phyloP scores from a whole-genome alignment of 2,113 vertebrate species.

The Callionymus lyra region DNA sequence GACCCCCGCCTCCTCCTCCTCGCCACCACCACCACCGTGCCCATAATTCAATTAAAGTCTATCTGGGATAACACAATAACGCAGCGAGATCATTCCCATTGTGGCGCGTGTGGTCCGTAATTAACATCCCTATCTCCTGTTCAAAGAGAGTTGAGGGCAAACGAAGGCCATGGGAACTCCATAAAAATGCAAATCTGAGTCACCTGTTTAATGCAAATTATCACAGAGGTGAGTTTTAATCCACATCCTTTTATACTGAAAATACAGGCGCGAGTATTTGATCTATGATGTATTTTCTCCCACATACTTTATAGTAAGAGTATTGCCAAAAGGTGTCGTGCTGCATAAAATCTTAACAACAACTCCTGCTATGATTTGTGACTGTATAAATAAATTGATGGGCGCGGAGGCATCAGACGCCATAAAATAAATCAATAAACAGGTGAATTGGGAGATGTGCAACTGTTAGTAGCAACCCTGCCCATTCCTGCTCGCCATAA shows the following conservation, averaged over 20 bases:
- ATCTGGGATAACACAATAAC: conserved; percentile 42
- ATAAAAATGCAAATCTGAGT: conserved; percentile 64
- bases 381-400: no score
- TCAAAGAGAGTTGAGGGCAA: conserved; percentile 45
- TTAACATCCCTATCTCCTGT: conserved; percentile 55
- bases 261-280: no score
- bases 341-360: no score
- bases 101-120: conserved; percentile 44
- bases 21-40: conserved; percentile 8
- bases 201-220: conserved; percentile 53
- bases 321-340: no score
- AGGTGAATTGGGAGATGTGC: no score
- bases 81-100: conserved; percentile 50
- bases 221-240: conserved; percentile 26
- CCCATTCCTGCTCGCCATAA: no score
- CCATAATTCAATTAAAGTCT: conserved; percentile 57
- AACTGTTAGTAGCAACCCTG: no score
- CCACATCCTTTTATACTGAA: neutral
- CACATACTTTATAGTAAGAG: no score
- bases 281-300: no score
- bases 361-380: no score
- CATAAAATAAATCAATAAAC: no score
- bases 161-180: conserved; percentile 47
- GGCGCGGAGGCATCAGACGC: no score
- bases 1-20: conserved; percentile 20